Base-by-base conservation (phyloP, 1,140 invertebrate species). In the Aphelenchoides fujianensis region DNA sequence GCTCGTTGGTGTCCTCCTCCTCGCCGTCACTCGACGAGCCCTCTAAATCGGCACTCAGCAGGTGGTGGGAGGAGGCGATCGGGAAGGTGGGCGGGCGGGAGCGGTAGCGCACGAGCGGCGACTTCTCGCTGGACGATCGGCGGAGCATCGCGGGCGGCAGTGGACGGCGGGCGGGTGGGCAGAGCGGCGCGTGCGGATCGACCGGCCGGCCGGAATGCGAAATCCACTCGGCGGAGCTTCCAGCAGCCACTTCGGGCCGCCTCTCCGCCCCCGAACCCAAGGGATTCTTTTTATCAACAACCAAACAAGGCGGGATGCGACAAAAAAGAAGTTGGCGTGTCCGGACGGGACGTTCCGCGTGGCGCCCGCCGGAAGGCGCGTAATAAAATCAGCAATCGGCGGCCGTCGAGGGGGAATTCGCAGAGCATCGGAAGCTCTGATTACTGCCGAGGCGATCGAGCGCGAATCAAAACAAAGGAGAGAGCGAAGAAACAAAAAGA, bases 221-320 rank as follows among this genome's bases (percentile, higher is more conserved):
- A 12, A 48, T 48, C 12, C 41, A 48, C 12, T 48, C 23, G 41
- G 23, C 41, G 12, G 12, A 48, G 23, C 41, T 48, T 48, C 41
- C 12, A 16, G 12, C 41, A 23, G 23, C 41, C 41, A 23, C 41
- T 23, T 48, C 23, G 41, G 41, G 23, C 41, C 12, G 23, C 23
- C 41, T 48, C n/a, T n/a, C n/a, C n/a, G n/a, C n/a, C 41, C 41
- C 41, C 12, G 23, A 23, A 48, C 41, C 12, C 41, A 48, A 16
- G 41, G n/a, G n/a, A n/a, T 48, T 48, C 23, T 48, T 48, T 48
- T 48, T 48, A 48, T 48, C 41, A 48, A 48, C 41, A 48, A 23
- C 23, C 23, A 48, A 23, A 48, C 12, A 48, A n/a, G n/a, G n/a
- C n/a, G n/a, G 12, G 41, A 48, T 48, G 41, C 41, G 41, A 48